Percentiles rank a stretch among this genome's conserved stretches.
Conservation (phyloP, 2,113 vertebrate species). For the Picathartes gymnocephalus region DNA sequence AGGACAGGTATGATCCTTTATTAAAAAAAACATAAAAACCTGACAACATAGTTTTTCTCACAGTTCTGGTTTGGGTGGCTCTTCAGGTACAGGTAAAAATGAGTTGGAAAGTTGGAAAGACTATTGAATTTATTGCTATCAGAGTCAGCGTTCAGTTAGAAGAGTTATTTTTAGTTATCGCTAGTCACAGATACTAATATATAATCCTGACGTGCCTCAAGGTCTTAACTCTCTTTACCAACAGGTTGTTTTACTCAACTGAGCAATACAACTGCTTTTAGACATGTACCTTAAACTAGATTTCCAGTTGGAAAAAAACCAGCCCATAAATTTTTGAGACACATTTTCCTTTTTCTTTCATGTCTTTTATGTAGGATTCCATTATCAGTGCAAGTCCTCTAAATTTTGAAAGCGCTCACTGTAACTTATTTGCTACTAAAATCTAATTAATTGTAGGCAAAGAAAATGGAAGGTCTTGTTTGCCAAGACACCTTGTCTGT, state of each 20-base stretch:
- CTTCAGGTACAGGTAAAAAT: not conserved
- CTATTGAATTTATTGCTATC: not conserved
- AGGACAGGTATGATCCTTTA: not conserved
- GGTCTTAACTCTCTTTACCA: not conserved
- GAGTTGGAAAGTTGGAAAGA: not conserved
- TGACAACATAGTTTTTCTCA: not conserved
- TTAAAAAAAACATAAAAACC: not conserved
- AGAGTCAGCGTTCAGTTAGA: not conserved
- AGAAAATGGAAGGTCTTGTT: not conserved
- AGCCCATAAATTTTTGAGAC: not conserved
- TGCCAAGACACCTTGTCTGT: not conserved
- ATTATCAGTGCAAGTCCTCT: not conserved
- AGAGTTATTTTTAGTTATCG: not conserved
- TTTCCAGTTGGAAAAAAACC: not conserved
- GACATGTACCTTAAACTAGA: not conserved
- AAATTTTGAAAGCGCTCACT: not conserved
- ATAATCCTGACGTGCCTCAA: not conserved
- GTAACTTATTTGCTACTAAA: not conserved
- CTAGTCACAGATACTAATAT: not conserved
- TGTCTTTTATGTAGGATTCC: not conserved
- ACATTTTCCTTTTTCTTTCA: not conserved
- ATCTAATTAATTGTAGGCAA: not conserved
- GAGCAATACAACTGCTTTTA: not conserved
- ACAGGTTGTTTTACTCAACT: not conserved
- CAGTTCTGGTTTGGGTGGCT: not conserved